Evolutionary conservation across 2,797 vertebrate species (phyloP), one percentile per base, ranked within the genome.

Genomic region (Cirrhinus molitorella): DNA sequence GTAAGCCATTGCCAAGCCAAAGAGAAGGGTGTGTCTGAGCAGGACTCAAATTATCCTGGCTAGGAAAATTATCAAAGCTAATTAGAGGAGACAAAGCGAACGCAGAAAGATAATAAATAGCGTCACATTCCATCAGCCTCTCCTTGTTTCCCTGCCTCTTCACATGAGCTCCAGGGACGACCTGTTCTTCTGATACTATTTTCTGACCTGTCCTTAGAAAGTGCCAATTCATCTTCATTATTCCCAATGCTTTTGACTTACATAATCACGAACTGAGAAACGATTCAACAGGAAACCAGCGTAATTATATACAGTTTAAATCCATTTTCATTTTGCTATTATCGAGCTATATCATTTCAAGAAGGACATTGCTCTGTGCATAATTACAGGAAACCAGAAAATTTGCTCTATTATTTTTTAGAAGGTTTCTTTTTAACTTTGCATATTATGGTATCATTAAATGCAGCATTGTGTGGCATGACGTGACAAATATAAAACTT

Each of bases 21-120:
- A 77, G 67, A 77, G 67, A 75, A 55, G 67, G 88, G 84, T 68
- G 84, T 84, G 86, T 63, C 57, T n/a, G 25, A 74, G 81, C 79
- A 85, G 83, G 81, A 88, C 59, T 82, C 23, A 43, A 87, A 73
- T 81, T 71, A 81, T 59, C 21, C 11, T 0, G 79, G 67, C 21
- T 25, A 66, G 49, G 3, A 12, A 66, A 49, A 51, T 28, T 0
- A 34, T 53, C 37, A 72, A 28, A 25, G 8, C 17, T 67, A 67
- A 81, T 84, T 57, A 81, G n/a, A 75, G 14, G 2, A 34, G 12
- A 37, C 31, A 47, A 55, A 43, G 45, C 2, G 10, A 79, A 84
- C 5, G 11, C 31, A 14, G 57, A 2, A 12, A 40, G 11, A 63
- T 47, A 75, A 70, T 12, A 34, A 25, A 51, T 47, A 61, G 19